Evolutionary conservation across 1,140 invertebrate species (phyloP).

Genomic region (Bradynema listronoti): DNA sequence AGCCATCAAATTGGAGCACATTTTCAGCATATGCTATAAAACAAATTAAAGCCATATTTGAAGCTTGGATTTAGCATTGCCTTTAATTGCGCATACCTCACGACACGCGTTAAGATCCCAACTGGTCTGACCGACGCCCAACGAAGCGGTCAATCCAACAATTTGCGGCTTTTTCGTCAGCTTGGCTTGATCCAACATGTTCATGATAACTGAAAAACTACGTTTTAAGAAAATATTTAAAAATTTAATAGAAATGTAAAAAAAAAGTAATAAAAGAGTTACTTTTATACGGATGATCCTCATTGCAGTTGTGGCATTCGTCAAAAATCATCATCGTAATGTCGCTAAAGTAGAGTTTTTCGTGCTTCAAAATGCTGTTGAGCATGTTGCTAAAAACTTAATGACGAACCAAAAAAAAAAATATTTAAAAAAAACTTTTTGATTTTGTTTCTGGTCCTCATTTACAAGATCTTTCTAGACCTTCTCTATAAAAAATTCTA

Average conservation of each 20-base stretch:
- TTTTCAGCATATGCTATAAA: conserved; percentile 24
- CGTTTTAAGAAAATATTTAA: too few relatives aligned
- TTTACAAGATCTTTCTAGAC: too few relatives aligned
- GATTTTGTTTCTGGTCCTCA: too few relatives aligned
- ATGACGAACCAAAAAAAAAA: too few relatives aligned
- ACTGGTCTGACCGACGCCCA: conserved; percentile 36
- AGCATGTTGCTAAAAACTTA: conserved; percentile 47
- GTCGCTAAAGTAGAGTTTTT: conserved; percentile 33
- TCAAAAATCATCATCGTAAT: conserved; percentile 45
- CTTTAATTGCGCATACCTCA: conserved; percentile 9
- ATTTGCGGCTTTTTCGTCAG: conserved; percentile 33
- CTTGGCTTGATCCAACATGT: conserved; percentile 22
- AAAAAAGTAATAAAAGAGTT: conserved; percentile 2
- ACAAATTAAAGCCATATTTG: neutral
- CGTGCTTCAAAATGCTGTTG: conserved; percentile 26
- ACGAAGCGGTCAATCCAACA: conserved; percentile 47
- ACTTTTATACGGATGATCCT: conserved; percentile 44
- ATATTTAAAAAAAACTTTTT: too few relatives aligned
- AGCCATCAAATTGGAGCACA: conserved; percentile 29
- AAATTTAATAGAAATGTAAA: neutral
- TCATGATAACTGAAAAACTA: conserved; percentile 38
- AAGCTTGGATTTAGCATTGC: neutral
- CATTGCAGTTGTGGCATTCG: conserved; percentile 43
- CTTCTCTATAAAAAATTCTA: too few relatives aligned
- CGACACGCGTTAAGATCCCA: conserved; percentile 20